Base-by-base conservation (phyloP, 2,888 invertebrate species). In the Fabriciana adippe region DNA sequence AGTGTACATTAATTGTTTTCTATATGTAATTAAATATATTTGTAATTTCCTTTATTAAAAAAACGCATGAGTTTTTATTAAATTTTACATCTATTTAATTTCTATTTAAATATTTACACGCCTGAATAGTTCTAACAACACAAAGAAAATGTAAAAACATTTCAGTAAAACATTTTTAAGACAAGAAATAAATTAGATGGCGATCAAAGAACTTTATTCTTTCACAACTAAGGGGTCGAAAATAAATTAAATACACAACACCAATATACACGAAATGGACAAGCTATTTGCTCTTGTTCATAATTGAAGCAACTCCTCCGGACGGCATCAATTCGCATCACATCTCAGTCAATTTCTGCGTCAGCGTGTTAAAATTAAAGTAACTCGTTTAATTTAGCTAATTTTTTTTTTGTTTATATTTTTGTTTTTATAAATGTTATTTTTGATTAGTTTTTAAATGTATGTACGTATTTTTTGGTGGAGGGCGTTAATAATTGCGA, bases 221-320 rank as follows among this genome's bases (percentile, higher is more conserved):
- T 8, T 48, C 15, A 16, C n/a, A n/a, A 41, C 11, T 51, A 55
- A 57, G 57, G 55, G 14, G 21, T 50, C 1, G 55, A 74, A 74
- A 70, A 77, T 75, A 78, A 76, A 72, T 77, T 72, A 71, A 66
- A 64, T 73, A 70, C 59, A 68, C 63, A 67, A 68, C 63, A 66
- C 53, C 55, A 64, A 64, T 69, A 64, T 55, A 68, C 66, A 68
- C 62, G 55, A 57, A 56, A 66, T 63, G 64, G 64, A 59, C 60
- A 71, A 72, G 70, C 68, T 61, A 67, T 72, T 72, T 71, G 59
- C 66, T 70, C 63, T 72, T 69, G 69, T 73, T 57, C 66, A 66
- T 68, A 72, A 71, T 72, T 71, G 68, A 68, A 71, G 62, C 55
- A 53, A 60, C 63, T 66, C 64, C 61, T 47, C 53, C 55, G 66